Percentiles rank a stretch among this genome's conserved stretches.
phyloP scores from a whole-genome alignment of 2,113 vertebrate genomes.

The Pseudois nayaur region DNA sequence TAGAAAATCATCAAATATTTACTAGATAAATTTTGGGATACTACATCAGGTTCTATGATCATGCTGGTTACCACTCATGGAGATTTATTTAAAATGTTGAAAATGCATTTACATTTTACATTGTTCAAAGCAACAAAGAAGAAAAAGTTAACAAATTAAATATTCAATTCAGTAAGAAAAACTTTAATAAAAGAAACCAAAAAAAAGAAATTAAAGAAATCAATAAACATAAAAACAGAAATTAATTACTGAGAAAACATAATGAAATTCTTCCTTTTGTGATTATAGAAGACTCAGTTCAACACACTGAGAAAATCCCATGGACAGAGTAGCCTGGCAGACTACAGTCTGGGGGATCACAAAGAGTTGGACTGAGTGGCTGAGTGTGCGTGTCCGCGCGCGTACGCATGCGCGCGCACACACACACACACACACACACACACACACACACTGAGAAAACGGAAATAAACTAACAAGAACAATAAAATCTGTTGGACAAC shows the following conservation, averaged over 20 bases:
- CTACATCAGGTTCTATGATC: background rate
- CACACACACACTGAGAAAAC: background rate
- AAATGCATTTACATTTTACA: constrained; percentile 5
- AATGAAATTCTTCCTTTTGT: background rate
- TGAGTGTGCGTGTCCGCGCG: accelerated
- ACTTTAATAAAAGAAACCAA: background rate
- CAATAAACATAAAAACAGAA: background rate
- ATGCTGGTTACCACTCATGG: background rate
- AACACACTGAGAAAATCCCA: background rate
- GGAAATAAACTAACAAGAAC: background rate
- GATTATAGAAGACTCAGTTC: background rate
- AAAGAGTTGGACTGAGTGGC: background rate
- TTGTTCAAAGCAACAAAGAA: background rate
- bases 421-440: background rate
- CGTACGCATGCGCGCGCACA: accelerated
- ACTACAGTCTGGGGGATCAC: accelerated
- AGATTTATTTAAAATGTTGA: background rate
- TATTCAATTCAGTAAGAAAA: background rate
- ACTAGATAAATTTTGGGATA: background rate
- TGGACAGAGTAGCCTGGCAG: background rate
- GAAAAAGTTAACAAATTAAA: background rate
- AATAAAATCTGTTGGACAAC: background rate
- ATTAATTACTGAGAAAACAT: background rate
- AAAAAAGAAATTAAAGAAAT: background rate
- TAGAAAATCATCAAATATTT: background rate